These are phyloP conservation scores for Umimayanthus chanpuru DNA, from an alignment of 92 coral and sea anemone species.

Conservation along the genomic window DNA sequence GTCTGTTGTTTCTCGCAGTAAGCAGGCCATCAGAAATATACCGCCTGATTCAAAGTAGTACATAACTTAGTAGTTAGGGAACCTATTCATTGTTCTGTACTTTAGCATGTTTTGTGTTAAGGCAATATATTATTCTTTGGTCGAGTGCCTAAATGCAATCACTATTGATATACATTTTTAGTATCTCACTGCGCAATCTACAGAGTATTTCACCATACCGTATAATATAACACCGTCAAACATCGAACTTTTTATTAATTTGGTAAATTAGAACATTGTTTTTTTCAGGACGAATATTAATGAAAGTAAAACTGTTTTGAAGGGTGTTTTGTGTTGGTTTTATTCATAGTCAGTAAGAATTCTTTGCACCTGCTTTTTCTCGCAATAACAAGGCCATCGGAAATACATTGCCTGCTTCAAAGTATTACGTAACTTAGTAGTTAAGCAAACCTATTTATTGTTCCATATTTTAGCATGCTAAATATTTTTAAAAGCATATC, in stretches of 20 bases:
- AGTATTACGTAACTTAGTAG: neutral
- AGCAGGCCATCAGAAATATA: neutral
- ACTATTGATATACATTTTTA: neutral
- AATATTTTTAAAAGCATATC: too few relatives aligned
- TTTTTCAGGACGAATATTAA: neutral
- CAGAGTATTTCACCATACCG: neutral
- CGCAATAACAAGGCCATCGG: neutral
- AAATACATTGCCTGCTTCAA: neutral
- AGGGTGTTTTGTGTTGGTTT: neutral
- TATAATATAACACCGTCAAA: too few relatives aligned
- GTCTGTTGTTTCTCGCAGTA: neutral
- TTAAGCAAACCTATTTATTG: neutral
- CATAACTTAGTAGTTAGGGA: neutral
- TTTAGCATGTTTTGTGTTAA: too few relatives aligned
- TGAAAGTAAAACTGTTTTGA: neutral
- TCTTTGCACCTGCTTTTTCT: neutral
- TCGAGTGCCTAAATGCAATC: neutral
- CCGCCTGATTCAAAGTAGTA: neutral
- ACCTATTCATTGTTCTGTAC: neutral
- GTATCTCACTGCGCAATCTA: neutral
- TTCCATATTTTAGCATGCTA: neutral
- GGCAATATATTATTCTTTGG: neutral
- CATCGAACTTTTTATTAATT: too few relatives aligned
- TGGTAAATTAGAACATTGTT: neutral
- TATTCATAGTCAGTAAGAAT: too few relatives aligned